Evolutionary conservation across 1,140 invertebrate species (phyloP).

Genomic region (Danaus melanippus): DNA sequence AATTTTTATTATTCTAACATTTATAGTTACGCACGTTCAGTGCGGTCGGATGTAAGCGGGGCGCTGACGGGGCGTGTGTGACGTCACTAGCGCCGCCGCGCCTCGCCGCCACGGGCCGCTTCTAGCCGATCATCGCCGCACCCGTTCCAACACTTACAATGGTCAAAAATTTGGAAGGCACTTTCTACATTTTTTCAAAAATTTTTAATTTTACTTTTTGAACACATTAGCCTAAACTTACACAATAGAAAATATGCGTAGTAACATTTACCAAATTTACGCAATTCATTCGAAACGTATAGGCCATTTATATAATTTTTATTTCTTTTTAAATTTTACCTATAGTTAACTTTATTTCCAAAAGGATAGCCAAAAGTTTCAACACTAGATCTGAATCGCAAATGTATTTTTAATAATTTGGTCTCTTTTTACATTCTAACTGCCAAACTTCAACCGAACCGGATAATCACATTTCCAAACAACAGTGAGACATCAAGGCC

Average conservation of each 20-base stretch:
- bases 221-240: constrained; percentile 72
- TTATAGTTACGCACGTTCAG: constrained; percentile 61
- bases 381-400: constrained; percentile 63
- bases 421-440: constrained; percentile 67
- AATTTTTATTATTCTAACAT: constrained; percentile 66
- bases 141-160: constrained; percentile 66
- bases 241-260: constrained; percentile 71
- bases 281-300: constrained; percentile 68
- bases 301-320: constrained; percentile 65
- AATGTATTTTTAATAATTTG: constrained; percentile 64
- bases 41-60: constrained; percentile 31
- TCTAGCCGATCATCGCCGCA: constrained; percentile 53
- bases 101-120: constrained; percentile 33
- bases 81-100: background rate
- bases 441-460: constrained; percentile 67
- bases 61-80: constrained; percentile 2
- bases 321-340: constrained; percentile 50
- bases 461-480: constrained; percentile 62
- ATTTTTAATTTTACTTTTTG: constrained; percentile 62
- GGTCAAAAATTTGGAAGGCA: constrained; percentile 72
- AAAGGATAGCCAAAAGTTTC: constrained; percentile 70
- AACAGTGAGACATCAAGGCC: constrained; percentile 70
- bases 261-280: constrained; percentile 71
- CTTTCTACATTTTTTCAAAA: constrained; percentile 69
- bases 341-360: constrained; percentile 63